phyloP scores from a whole-genome alignment of 2,888 invertebrate species.

The Stegophylla sp. region DNA sequence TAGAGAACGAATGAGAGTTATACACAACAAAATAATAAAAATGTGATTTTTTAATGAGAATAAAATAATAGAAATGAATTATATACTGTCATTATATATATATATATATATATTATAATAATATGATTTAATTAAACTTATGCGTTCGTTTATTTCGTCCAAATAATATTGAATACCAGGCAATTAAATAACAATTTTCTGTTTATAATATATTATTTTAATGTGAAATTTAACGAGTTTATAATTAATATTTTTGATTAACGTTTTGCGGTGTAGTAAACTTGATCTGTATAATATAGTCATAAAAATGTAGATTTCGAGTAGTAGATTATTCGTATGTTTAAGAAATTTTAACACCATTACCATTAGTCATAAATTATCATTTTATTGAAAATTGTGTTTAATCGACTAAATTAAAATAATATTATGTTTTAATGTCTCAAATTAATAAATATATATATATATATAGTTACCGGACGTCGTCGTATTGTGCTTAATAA shows the following conservation, averaged over 20 bases:
- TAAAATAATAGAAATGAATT: too few relatives aligned
- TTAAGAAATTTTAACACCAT: slow-evolving; percentile 27
- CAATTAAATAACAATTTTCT: too few relatives aligned
- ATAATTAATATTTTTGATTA: not conserved
- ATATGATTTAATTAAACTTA: too few relatives aligned
- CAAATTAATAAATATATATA: not conserved
- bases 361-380: slow-evolving; percentile 19
- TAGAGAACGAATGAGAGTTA: too few relatives aligned
- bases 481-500: not conserved
- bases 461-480: not conserved
- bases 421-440: slow-evolving; percentile 21
- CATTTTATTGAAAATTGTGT: not conserved
- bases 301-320: not conserved
- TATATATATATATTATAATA: too few relatives aligned
- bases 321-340: not conserved
- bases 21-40: too few relatives aligned
- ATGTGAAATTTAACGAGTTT: too few relatives aligned
- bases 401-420: not conserved
- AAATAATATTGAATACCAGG: too few relatives aligned
- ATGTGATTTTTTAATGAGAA: too few relatives aligned
- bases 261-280: not conserved
- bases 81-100: too few relatives aligned
- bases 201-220: too few relatives aligned
- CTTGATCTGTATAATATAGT: not conserved
- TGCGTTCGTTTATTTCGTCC: too few relatives aligned